Percentiles rank a stretch among this genome's conserved stretches.
Evolutionary conservation across 2,113 vertebrate genomes (phyloP).

Genomic region (Actenoides lindsayi): DNA sequence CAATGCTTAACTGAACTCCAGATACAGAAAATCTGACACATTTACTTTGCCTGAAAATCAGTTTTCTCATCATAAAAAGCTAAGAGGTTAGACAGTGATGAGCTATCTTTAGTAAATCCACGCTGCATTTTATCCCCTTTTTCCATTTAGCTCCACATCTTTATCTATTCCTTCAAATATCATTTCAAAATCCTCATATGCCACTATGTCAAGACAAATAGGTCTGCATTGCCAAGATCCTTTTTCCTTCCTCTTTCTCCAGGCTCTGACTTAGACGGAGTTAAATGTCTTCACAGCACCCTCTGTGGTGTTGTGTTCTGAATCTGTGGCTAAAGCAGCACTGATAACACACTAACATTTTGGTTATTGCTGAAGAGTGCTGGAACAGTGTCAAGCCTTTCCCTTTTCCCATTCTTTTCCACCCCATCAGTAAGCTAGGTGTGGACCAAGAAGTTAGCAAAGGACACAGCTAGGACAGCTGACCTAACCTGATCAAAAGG

Average conservation of each 20-base stretch:
- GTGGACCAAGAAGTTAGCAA: not conserved
- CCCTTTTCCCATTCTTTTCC: not conserved
- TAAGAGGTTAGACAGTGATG: constrained; percentile 43
- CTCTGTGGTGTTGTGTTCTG: not conserved
- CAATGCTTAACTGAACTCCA: constrained; percentile 25
- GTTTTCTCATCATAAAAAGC: constrained; percentile 23
- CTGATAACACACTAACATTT: not conserved
- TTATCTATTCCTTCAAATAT: constrained; percentile 36
- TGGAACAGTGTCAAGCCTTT: not conserved
- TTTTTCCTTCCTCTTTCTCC: not conserved
- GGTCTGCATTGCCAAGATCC: not conserved
- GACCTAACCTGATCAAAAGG: not conserved
- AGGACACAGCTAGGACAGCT: not conserved
- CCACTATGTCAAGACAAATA: not conserved
- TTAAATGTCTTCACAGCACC: not conserved
- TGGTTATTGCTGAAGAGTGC: not conserved
- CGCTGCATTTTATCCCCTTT: constrained; percentile 8
- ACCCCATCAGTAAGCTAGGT: not conserved
- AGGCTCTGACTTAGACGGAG: not conserved
- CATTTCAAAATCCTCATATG: not conserved
- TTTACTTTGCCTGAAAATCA: constrained; percentile 35
- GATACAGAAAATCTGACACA: constrained; percentile 40
- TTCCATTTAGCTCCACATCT: constrained; percentile 43
- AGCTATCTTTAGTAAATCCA: constrained; percentile 44
- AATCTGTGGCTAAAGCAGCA: not conserved